A percentile compares a stretch with the other conserved stretches of the same genome.
These are phyloP conservation scores for Cydia pomonella DNA, from an alignment of 1,140 invertebrate genomes.

Conservation along the genomic window DNA sequence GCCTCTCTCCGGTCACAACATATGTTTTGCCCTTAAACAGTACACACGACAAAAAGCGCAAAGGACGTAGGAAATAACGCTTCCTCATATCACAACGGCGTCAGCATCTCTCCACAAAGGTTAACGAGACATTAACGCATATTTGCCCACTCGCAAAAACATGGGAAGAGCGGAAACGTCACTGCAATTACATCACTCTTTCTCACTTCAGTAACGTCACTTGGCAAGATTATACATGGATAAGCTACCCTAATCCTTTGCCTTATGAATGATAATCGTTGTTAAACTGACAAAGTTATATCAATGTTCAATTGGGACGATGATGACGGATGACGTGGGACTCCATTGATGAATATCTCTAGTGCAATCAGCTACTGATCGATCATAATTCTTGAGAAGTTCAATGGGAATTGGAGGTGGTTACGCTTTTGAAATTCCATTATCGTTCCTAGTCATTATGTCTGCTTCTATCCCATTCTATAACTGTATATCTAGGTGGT, in stretches of 20 bases:
- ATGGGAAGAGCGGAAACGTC: constrained; percentile 2
- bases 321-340: background rate
- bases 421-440: constrained; percentile 6
- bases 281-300: background rate
- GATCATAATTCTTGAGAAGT: background rate
- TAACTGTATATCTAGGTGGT: background rate
- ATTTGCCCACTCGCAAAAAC: constrained; percentile 2
- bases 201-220: background rate
- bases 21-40: constrained; percentile 1
- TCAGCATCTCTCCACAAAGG: constrained; percentile 3
- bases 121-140: constrained; percentile 18
- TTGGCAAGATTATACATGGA: background rate
- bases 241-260: background rate
- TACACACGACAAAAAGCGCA: background rate
- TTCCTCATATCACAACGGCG: constrained; percentile 8
- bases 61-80: constrained; percentile 18
- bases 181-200: background rate
- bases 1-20: background rate
- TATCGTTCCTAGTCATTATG: background rate
- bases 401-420: constrained; percentile 1
- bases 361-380: constrained; percentile 2
- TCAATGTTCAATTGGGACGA: background rate
- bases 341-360: constrained; percentile 12
- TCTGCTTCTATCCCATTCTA: background rate
- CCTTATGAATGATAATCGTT: background rate